phyloP scores from a whole-genome alignment of 2,888 invertebrate genomes.

The Ptilodon capucinus region DNA sequence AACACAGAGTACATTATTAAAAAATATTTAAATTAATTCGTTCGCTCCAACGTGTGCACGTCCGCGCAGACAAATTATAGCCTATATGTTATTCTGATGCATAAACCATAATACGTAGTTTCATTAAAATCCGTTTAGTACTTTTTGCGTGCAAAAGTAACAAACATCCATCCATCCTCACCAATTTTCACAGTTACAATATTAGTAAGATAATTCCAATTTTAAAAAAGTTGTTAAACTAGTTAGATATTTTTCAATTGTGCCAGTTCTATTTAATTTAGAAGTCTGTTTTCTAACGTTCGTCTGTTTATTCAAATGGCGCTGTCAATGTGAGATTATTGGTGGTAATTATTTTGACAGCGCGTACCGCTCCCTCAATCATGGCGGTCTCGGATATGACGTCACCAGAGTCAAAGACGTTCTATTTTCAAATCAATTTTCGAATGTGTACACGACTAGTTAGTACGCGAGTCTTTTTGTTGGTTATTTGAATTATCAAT shows the following conservation, averaged over 20 bases:
- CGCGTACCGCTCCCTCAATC: conserved; percentile 32
- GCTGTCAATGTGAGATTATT: conserved; percentile 58
- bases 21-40: no score
- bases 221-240: no score
- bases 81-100: no score
- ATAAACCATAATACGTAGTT: no score
- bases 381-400: conserved; percentile 19
- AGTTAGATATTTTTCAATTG: neutral
- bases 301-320: conserved; percentile 41
- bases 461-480: neutral
- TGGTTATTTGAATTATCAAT: neutral
- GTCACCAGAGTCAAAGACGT: conserved; percentile 8
- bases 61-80: no score
- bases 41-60: no score
- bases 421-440: neutral
- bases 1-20: no score
- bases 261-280: conserved; percentile 9
- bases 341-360: conserved; percentile 69
- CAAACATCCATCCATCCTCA: no score
- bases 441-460: neutral
- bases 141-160: no score
- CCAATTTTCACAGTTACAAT: no score
- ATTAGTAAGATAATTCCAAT: no score
- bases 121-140: no score
- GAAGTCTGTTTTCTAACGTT: conserved; percentile 22